These are phyloP conservation scores for Jacana jacana DNA, from an alignment of 2,113 vertebrate species.

Conservation along the genomic window DNA sequence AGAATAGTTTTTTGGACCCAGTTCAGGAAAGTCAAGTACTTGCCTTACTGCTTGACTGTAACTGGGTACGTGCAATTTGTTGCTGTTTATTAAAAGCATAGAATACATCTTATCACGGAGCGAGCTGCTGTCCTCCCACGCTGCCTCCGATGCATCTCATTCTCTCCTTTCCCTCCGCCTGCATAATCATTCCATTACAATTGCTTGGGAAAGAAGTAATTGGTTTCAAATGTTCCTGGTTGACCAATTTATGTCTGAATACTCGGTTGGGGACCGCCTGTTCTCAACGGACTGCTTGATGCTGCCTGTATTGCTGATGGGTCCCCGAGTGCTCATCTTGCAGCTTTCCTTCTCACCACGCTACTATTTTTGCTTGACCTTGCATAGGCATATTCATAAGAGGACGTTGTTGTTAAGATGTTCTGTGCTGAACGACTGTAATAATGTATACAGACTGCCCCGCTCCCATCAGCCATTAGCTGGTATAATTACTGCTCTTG, in stretches of 20 bases:
- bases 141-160: conserved; percentile 25
- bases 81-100: conserved; percentile 60
- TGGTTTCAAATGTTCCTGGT: conserved; percentile 23
- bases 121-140: conserved; percentile 63
- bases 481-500: conserved; percentile 9
- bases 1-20: conserved; percentile 11
- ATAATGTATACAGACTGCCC: neutral
- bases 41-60: neutral
- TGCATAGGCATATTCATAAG: neutral
- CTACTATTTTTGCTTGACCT: conserved; percentile 29
- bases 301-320: neutral
- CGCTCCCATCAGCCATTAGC: neutral
- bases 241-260: conserved; percentile 32
- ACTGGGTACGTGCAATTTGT: conserved; percentile 41
- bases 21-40: conserved; percentile 33
- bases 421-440: neutral
- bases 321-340: neutral
- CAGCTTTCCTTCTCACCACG: neutral
- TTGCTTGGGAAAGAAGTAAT: conserved; percentile 8
- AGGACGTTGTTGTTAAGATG: neutral
- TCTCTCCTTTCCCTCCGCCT: conserved; percentile 15
- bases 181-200: conserved; percentile 29
- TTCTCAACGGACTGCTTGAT: neutral
- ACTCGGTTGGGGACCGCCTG: neutral
- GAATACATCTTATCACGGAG: conserved; percentile 34